A percentile compares a stretch with the other conserved stretches of the same genome.
Evolutionary conservation across 2,113 vertebrate species (phyloP).

Genomic region (Lethenteron reissneri): DNA sequence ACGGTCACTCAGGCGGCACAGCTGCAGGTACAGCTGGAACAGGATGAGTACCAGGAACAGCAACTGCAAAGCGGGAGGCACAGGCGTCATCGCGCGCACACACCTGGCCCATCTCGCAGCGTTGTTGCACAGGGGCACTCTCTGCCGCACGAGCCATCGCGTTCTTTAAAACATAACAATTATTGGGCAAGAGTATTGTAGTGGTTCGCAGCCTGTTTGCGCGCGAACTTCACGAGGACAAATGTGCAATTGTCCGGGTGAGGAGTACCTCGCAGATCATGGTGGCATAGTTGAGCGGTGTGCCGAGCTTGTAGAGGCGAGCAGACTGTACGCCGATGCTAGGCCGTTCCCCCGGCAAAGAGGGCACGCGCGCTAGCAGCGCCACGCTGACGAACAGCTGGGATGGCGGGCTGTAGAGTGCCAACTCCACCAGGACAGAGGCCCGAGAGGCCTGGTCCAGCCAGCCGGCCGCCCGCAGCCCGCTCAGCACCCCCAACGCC

Average conservation of each 20-base stretch:
- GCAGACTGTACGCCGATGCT: conserved; percentile 22
- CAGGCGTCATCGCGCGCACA: no score
- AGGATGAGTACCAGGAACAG: conserved; percentile 26
- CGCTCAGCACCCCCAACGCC: conserved; percentile 15
- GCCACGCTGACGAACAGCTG: conserved; percentile 26
- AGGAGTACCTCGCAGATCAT: conserved; percentile 23
- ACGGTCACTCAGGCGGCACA: conserved; percentile 16
- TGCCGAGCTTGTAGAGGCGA: conserved; percentile 14
- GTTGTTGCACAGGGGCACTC: no score
- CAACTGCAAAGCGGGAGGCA: conserved; percentile 19
- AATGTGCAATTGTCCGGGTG: no score
- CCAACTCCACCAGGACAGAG: conserved; percentile 21
- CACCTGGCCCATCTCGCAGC: no score
- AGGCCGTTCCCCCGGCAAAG: conserved; percentile 12
- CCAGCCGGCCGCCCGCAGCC: conserved; percentile 20
- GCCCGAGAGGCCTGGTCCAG: conserved; percentile 13
- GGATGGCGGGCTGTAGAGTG: conserved; percentile 24
- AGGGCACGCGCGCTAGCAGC: conserved; percentile 15
- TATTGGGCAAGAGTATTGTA: no score
- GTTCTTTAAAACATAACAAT: no score
- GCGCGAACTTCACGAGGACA: no score
- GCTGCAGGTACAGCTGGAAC: conserved; percentile 22
- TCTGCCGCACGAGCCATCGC: no score
- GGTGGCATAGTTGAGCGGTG: conserved; percentile 14
- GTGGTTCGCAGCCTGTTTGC: no score